phyloP scores from a whole-genome alignment of 2,797 vertebrate species.

The Chelon labrosus region DNA sequence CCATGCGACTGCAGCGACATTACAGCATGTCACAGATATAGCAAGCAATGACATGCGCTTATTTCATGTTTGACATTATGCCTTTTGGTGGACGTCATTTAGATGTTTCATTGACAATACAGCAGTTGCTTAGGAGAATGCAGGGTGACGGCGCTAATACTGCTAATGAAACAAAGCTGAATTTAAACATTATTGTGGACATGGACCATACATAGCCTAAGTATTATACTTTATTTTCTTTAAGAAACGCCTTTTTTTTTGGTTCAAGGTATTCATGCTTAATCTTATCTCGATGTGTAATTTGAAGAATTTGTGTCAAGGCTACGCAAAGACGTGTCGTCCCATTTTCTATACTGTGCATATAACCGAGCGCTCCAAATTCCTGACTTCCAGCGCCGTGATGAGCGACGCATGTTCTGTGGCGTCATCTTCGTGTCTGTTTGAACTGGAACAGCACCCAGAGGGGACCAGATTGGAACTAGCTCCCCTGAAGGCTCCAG shows the following conservation, averaged over 20 bases:
- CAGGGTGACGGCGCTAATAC: too few relatives aligned
- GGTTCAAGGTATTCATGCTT: neutral
- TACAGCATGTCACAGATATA: too few relatives aligned
- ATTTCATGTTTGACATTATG: too few relatives aligned
- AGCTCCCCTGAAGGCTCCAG: constrained; percentile 43
- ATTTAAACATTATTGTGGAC: too few relatives aligned
- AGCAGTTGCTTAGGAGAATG: too few relatives aligned
- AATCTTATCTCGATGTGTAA: neutral
- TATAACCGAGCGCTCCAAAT: constrained; percentile 65
- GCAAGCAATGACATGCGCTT: too few relatives aligned
- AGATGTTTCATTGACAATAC: too few relatives aligned
- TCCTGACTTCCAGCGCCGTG: constrained; percentile 45
- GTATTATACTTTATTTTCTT: neutral
- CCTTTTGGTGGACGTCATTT: too few relatives aligned
- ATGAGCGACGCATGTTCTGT: constrained; percentile 33
- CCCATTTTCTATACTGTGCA: constrained; percentile 51
- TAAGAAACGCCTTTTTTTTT: neutral
- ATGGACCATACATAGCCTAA: neutral
- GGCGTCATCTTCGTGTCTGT: constrained; percentile 21
- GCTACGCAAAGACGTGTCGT: constrained; percentile 53
- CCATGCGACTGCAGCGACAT: too few relatives aligned
- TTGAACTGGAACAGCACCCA: constrained; percentile 78
- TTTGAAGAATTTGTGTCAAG: constrained; percentile 45
- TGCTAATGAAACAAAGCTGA: too few relatives aligned
- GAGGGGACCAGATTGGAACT: constrained; percentile 68